These are phyloP conservation scores for Stegodyphus dumicola DNA, from an alignment of 1,140 invertebrate genomes.

Conservation along the genomic window DNA sequence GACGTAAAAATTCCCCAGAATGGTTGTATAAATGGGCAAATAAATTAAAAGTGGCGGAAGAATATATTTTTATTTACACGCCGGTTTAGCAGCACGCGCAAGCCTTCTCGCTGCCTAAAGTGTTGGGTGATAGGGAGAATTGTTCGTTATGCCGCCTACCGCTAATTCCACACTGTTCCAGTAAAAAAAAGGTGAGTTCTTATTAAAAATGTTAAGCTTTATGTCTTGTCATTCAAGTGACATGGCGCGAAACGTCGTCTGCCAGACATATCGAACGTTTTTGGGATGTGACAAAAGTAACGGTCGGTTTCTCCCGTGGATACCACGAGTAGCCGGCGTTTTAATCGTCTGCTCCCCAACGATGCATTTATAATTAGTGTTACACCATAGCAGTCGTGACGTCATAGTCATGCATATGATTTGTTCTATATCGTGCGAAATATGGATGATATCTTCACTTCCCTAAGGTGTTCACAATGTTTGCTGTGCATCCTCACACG, in stretches of 20 bases:
- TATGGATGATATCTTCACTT: background rate
- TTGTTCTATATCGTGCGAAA: too few species aligned
- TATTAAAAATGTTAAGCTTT: conserved; percentile 6
- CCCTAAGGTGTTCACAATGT: too few species aligned
- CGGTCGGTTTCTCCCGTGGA: conserved; percentile 21
- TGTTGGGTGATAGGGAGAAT: conserved; percentile 19
- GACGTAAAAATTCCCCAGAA: too few species aligned
- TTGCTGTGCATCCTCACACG: too few species aligned
- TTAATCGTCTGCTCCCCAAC: conserved; percentile 21
- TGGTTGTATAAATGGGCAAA: too few species aligned
- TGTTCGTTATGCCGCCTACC: conserved; percentile 14
- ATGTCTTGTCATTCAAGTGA: background rate
- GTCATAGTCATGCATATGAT: background rate
- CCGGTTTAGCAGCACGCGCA: conserved; percentile 51
- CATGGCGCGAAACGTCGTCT: conserved; percentile 19
- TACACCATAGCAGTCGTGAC: conserved; percentile 27
- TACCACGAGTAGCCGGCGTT: conserved; percentile 22
- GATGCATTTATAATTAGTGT: conserved; percentile 48
- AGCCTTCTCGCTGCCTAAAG: conserved; percentile 9
- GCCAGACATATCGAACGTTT: conserved; percentile 34
- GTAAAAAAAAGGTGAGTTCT: conserved; percentile 34
- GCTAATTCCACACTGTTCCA: conserved; percentile 4
- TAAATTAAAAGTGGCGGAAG: conserved; percentile 7
- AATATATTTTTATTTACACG: conserved; percentile 58
- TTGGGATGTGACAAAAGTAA: conserved; percentile 12